Evolutionary conservation across 2,113 vertebrate genomes (phyloP).

Genomic region (Phyllostomus hastatus): DNA sequence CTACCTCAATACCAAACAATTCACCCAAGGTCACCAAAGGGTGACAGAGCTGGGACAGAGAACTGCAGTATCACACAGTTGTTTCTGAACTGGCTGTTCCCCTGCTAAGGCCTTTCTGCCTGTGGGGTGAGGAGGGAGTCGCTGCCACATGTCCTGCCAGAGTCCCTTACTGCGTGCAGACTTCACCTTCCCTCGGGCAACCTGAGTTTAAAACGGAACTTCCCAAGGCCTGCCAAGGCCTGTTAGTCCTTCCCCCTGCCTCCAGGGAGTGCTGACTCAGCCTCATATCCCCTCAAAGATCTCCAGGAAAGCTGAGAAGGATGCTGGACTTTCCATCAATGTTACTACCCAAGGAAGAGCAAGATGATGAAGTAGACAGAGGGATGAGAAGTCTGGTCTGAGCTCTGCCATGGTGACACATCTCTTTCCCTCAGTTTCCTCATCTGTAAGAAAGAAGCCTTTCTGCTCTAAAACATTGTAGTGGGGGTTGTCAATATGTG

Average conservation of each 20-base stretch:
- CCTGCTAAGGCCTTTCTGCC: neutral
- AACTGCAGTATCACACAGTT: neutral
- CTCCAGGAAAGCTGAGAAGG: neutral
- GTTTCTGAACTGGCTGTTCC: neutral
- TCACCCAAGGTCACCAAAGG: neutral
- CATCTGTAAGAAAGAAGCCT: neutral
- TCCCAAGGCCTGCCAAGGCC: neutral
- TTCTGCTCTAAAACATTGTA: neutral
- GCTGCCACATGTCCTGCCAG: neutral
- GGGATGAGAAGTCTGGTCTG: neutral
- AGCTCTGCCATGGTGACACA: neutral
- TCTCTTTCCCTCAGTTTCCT: neutral
- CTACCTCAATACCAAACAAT: neutral
- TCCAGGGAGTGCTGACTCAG: neutral
- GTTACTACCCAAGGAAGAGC: neutral
- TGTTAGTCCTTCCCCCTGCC: neutral
- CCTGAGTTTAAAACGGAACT: neutral
- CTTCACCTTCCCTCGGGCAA: neutral
- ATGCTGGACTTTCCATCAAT: neutral
- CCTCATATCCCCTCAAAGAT: neutral
- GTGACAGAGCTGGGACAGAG: neutral
- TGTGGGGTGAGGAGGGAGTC: neutral
- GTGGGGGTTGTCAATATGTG: neutral
- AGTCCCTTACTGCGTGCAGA: neutral
- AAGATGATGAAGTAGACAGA: neutral